These are phyloP conservation scores for Galendromus occidentalis DNA, from an alignment of 1,140 invertebrate species.

Conservation along the genomic window DNA sequence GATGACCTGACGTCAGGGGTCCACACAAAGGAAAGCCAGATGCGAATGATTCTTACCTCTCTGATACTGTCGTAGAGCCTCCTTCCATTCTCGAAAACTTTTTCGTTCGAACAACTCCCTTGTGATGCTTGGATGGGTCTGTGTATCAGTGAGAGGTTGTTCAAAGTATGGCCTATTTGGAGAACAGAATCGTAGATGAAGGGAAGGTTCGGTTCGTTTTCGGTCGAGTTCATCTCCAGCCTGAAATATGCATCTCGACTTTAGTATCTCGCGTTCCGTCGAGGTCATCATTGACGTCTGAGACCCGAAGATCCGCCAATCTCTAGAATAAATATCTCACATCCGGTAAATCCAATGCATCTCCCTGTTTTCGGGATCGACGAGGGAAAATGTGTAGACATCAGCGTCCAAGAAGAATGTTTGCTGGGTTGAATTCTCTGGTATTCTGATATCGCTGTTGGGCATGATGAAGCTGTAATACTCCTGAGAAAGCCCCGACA, in stretches of 20 bases:
- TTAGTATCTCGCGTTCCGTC: too few species aligned
- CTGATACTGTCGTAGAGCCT: neutral
- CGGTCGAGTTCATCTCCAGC: slow-evolving; percentile 2
- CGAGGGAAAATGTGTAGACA: neutral
- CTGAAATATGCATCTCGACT: neutral
- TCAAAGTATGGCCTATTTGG: slow-evolving; percentile 2
- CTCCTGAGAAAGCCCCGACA: slow-evolving; percentile 4
- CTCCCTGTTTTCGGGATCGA: slow-evolving; percentile 3
- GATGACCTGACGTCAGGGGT: too few species aligned
- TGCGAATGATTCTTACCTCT: neutral
- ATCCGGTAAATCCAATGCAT: slow-evolving; percentile 10
- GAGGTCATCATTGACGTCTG: too few species aligned
- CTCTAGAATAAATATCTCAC: neutral
- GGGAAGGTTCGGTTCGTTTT: slow-evolving; percentile 1
- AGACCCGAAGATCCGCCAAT: too few species aligned
- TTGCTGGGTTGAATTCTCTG: neutral
- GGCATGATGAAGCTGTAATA: slow-evolving; percentile 9
- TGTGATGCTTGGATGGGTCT: neutral
- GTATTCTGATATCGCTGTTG: slow-evolving; percentile 8
- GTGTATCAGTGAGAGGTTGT: neutral
- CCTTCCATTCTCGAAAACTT: neutral
- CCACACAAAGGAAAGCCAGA: too few species aligned
- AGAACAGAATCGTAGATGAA: slow-evolving; percentile 10
- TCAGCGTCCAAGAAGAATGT: neutral
- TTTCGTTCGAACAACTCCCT: neutral